Evolutionary conservation across 2,888 invertebrate genomes (phyloP).

Genomic region (Pinctada fucata): DNA sequence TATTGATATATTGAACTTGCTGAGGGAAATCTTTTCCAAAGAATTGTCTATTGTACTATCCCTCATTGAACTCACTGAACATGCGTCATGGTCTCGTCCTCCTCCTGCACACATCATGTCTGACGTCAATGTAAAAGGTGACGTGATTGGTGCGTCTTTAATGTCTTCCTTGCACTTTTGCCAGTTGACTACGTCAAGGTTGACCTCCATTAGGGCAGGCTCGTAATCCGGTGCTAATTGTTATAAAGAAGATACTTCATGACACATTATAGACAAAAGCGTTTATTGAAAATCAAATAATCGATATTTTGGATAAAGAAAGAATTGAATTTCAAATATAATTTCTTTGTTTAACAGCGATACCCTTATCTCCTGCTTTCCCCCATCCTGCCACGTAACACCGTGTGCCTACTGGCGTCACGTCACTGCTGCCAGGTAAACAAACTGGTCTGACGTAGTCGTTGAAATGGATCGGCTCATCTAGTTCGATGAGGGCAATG

Average conservation of each 20-base stretch:
- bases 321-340: no score
- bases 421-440: slow-evolving; percentile 52
- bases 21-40: background rate
- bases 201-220: slow-evolving; percentile 59
- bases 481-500: slow-evolving; percentile 64
- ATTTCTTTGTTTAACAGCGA: no score
- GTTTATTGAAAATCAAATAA: no score
- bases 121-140: slow-evolving; percentile 58
- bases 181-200: slow-evolving; percentile 60
- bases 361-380: slow-evolving; percentile 56
- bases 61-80: slow-evolving; percentile 51
- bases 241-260: background rate
- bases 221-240: slow-evolving; percentile 59
- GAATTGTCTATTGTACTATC: no score
- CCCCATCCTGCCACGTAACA: slow-evolving; percentile 70
- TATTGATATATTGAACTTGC: background rate
- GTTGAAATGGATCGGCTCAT: slow-evolving; percentile 59
- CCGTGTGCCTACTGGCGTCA: slow-evolving; percentile 56
- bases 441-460: slow-evolving; percentile 68
- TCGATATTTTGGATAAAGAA: no score
- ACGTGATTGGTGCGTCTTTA: slow-evolving; percentile 44
- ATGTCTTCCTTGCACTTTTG: slow-evolving; percentile 54
- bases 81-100: slow-evolving; percentile 61
- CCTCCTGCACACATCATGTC: slow-evolving; percentile 71
- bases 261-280: no score